Evolutionary conservation across 2,888 invertebrate genomes (phyloP).

Genomic region (Muschampia plurimacula): DNA sequence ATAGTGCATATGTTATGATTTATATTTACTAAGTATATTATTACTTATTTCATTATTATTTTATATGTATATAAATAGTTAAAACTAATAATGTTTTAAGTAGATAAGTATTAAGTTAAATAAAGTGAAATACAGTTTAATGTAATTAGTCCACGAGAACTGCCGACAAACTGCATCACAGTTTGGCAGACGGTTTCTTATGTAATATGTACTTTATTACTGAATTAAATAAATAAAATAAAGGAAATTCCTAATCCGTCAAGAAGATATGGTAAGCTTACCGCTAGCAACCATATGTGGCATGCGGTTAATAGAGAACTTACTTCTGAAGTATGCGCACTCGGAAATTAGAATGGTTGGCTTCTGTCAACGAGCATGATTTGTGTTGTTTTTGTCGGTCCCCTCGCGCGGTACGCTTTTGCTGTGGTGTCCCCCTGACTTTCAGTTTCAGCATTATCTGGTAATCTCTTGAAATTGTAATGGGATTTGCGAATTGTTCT

Average conservation of each 20-base stretch:
- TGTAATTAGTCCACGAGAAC: too few species aligned
- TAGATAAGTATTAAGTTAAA: too few species aligned
- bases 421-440: neutral
- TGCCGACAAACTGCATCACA: too few species aligned
- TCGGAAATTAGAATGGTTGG: constrained; percentile 37
- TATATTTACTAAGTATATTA: too few species aligned
- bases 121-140: too few species aligned
- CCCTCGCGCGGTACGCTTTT: neutral
- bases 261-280: neutral
- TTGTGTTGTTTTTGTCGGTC: constrained; percentile 31
- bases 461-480: neutral
- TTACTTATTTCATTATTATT: too few species aligned
- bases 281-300: constrained; percentile 23
- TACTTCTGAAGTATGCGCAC: constrained; percentile 26
- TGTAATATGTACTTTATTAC: too few species aligned
- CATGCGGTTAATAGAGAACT: constrained; percentile 36
- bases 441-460: neutral
- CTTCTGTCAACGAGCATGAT: constrained; percentile 29
- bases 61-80: too few species aligned
- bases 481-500: neutral
- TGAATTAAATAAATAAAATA: too few species aligned
- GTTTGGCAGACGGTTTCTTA: too few species aligned
- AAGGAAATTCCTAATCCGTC: neutral
- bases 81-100: too few species aligned
- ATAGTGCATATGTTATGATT: too few species aligned